Percentiles rank a stretch among this genome's conserved stretches.
These are phyloP conservation scores for Eustalomyia histrio DNA, from an alignment of 2,888 invertebrate genomes.

Conservation along the genomic window DNA sequence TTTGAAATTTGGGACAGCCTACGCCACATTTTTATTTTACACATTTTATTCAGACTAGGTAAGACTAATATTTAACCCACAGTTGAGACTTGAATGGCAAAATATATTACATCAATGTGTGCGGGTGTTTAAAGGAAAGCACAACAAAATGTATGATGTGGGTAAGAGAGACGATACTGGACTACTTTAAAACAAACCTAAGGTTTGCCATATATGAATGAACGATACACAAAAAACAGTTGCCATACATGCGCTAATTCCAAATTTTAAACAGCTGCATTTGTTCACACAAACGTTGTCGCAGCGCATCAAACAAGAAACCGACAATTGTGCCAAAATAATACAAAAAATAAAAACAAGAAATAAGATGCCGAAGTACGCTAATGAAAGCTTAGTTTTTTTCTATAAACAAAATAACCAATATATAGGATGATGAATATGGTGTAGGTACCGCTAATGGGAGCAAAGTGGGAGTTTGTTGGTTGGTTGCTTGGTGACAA, in stretches of 20 bases:
- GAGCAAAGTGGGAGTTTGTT: conserved; percentile 14
- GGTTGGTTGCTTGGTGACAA: conserved; percentile 26
- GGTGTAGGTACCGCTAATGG: not conserved
- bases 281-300: conserved; percentile 69
- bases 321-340: conserved; percentile 68
- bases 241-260: conserved; percentile 66
- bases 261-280: conserved; percentile 70
- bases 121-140: conserved; percentile 11
- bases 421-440: conserved; percentile 3
- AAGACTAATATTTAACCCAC: conserved; percentile 4
- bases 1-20: too few relatives aligned
- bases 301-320: conserved; percentile 68
- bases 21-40: conserved; percentile 6
- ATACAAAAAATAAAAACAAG: conserved; percentile 20
- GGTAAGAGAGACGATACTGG: conserved; percentile 12
- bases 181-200: conserved; percentile 33
- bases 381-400: conserved; percentile 47
- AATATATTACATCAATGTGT: not conserved
- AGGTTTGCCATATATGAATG: conserved; percentile 26
- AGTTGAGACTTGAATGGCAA: conserved; percentile 8
- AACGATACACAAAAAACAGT: conserved; percentile 51
- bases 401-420: conserved; percentile 25
- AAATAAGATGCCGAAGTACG: conserved; percentile 13
- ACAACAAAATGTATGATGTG: not conserved
- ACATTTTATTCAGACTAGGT: not conserved